A percentile compares a stretch with the other conserved stretches of the same genome.
Conservation (phyloP, 2,888 invertebrate species). For the Sclerodermus sp. region DNA sequence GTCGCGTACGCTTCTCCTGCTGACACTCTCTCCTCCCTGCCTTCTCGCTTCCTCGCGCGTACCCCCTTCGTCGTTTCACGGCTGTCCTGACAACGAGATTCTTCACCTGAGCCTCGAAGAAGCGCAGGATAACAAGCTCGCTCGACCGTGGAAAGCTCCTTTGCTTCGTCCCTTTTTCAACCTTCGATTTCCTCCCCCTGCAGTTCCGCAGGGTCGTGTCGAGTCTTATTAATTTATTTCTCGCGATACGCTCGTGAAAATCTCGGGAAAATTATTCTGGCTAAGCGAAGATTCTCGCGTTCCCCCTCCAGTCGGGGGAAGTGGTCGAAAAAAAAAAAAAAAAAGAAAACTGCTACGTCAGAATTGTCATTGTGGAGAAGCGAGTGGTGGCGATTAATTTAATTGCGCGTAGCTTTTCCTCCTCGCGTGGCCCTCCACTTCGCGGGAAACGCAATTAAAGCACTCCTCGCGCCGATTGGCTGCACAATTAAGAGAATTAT, state of each 20-base stretch:
- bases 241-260: too few species aligned
- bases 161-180: too few species aligned
- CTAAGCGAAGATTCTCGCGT: too few species aligned
- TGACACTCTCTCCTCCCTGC: constrained; percentile 14
- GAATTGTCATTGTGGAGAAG: not conserved
- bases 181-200: too few species aligned
- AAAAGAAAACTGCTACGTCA: too few species aligned
- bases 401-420: not conserved
- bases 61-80: not conserved
- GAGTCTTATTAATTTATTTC: too few species aligned
- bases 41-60: constrained; percentile 10
- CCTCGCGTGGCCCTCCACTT: not conserved
- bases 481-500: constrained; percentile 45
- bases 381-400: constrained; percentile 29
- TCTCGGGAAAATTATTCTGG: too few species aligned
- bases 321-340: too few species aligned
- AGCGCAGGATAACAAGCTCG: constrained; percentile 39
- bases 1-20: too few species aligned
- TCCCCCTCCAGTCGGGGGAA: too few species aligned
- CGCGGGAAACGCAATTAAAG: constrained; percentile 41
- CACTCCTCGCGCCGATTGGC: constrained; percentile 43
- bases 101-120: constrained; percentile 40
- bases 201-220: too few species aligned
- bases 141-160: constrained; percentile 29
- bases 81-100: constrained; percentile 22